Percentiles rank a stretch among this genome's conserved stretches.
Evolutionary conservation across 2,888 invertebrate genomes (phyloP).

Genomic region (Cantharis rustica): DNA sequence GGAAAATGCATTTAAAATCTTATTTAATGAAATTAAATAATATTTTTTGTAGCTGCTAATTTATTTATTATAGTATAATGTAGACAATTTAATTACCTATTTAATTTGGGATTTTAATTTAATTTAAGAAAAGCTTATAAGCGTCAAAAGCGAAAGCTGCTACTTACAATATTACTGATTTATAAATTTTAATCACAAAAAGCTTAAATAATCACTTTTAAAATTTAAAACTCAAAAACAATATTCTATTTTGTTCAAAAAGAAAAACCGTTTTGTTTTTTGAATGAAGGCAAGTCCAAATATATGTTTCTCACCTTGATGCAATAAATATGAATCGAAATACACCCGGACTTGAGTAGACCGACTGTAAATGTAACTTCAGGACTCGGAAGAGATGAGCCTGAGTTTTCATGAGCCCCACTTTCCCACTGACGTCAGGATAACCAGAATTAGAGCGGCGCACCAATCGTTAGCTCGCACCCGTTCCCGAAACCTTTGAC

Average conservation of each 20-base stretch:
- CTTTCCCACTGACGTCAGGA: conserved; percentile 47
- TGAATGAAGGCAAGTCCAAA: conserved; percentile 7
- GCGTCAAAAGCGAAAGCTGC: conserved; percentile 12
- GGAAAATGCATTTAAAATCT: not conserved
- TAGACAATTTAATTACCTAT: not conserved
- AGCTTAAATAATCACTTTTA: not conserved
- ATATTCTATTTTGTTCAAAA: not conserved
- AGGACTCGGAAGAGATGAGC: conserved; percentile 44
- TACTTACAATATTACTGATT: conserved; percentile 18
- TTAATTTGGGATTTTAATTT: not conserved
- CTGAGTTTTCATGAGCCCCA: conserved; percentile 40
- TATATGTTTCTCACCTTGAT: conserved; percentile 37
- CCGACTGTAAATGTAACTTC: conserved; percentile 26
- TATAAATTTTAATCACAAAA: conserved; percentile 1
- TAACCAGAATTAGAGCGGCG: conserved; percentile 42
- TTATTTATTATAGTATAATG: too few relatives aligned
- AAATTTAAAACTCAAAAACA: not conserved
- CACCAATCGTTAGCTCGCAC: conserved; percentile 46
- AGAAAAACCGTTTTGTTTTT: not conserved
- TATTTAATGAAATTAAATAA: not conserved
- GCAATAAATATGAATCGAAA: conserved; percentile 40
- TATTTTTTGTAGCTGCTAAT: not conserved
- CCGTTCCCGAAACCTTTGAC: conserved; percentile 34
- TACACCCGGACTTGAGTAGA: conserved; percentile 50
- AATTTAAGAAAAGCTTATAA: conserved; percentile 5